Conservation (phyloP, 2,797 vertebrate species). For the Mormyrus proboscirostris region DNA sequence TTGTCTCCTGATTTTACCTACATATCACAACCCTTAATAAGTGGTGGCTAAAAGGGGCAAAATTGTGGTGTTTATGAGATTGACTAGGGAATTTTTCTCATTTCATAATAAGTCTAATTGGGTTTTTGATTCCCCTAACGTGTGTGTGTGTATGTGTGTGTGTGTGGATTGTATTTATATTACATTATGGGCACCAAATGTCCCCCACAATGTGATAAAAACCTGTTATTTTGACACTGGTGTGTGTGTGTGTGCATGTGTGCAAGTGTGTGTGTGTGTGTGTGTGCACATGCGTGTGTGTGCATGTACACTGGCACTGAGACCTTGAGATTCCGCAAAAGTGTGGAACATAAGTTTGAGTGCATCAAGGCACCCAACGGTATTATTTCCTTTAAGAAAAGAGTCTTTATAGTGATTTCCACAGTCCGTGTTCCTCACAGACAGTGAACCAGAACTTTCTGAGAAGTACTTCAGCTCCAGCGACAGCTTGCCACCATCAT, state of each 20-base stretch:
- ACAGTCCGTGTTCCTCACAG: neutral
- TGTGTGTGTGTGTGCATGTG: neutral
- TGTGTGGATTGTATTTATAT: neutral
- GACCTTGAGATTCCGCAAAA: neutral
- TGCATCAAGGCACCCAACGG: conserved; percentile 4
- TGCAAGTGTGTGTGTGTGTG: neutral
- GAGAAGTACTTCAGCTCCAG: conserved; percentile 16
- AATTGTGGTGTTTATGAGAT: neutral
- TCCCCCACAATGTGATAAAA: neutral
- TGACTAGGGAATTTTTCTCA: neutral
- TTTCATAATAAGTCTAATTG: neutral
- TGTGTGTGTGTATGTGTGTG: neutral
- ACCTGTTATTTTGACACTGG: too few species aligned
- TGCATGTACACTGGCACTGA: neutral
- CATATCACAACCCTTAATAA: neutral
- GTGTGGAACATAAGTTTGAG: neutral
- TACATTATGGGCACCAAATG: too few species aligned
- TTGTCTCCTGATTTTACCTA: neutral
- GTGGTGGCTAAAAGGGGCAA: neutral
- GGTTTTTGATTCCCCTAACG: neutral
- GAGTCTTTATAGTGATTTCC: neutral
- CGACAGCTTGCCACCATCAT: conserved; percentile 27
- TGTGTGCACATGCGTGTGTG: neutral
- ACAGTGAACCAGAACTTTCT: neutral
- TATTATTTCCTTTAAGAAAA: conserved; percentile 8